These are phyloP conservation scores for Diplogasteroides magnus DNA, from an alignment of 1,140 invertebrate genomes.

Conservation along the genomic window DNA sequence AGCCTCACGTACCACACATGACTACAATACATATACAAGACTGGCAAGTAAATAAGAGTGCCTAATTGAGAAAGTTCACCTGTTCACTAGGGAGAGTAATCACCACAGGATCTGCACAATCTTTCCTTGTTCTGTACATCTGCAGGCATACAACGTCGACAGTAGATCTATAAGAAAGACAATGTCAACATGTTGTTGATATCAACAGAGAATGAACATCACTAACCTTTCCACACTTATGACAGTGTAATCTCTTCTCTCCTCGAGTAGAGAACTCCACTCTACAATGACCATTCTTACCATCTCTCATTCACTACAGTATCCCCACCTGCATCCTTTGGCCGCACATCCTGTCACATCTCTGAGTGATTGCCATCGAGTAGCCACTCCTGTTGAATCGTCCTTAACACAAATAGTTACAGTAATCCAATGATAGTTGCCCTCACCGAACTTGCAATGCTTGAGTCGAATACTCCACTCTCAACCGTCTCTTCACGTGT, in stretches of 20 bases:
- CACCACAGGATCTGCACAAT: too few relatives aligned
- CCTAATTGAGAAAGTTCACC: too few relatives aligned
- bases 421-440: not conserved
- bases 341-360: conserved; percentile 26
- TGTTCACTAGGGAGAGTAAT: too few relatives aligned
- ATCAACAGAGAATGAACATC: too few relatives aligned
- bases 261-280: conserved; percentile 25
- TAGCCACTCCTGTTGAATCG: not conserved
- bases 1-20: too few relatives aligned
- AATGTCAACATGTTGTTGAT: too few relatives aligned
- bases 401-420: not conserved
- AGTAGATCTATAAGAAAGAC: too few relatives aligned
- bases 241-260: conserved; percentile 33
- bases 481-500: conserved; percentile 20
- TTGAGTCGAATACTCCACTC: conserved; percentile 27
- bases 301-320: conserved; percentile 17
- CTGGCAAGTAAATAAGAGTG: too few relatives aligned
- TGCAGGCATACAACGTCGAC: too few relatives aligned
- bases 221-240: conserved; percentile 32
- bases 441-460: conserved; percentile 7
- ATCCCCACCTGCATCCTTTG: conserved; percentile 21
- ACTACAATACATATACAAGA: too few relatives aligned
- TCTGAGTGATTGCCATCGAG: conserved; percentile 33
- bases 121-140: too few relatives aligned
- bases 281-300: too few relatives aligned